Conservation (phyloP, 2,888 invertebrate species). For the Arge pagana region DNA sequence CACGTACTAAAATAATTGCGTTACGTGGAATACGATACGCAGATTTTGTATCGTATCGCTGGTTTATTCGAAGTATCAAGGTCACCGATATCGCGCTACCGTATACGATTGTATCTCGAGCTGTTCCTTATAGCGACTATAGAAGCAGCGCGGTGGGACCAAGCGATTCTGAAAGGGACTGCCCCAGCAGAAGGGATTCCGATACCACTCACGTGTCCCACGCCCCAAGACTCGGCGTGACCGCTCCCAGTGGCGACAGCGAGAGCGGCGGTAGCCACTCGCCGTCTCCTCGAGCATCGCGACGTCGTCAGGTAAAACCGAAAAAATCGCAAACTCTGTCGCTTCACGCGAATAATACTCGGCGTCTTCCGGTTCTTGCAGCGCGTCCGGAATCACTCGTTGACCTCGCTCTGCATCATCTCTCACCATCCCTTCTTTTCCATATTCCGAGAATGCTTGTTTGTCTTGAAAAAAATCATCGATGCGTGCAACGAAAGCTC, state of each 20-base stretch:
- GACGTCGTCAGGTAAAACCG: conserved; percentile 74
- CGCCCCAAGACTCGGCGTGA: conserved; percentile 67
- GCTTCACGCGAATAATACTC: conserved; percentile 5
- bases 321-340: not conserved
- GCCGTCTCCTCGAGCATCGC: conserved; percentile 81
- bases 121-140: conserved; percentile 76
- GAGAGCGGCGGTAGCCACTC: conserved; percentile 88
- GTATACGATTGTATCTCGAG: no score
- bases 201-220: conserved; percentile 59
- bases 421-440: conserved; percentile 99
- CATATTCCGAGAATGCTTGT: conserved; percentile 96
- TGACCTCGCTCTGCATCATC: conserved; percentile 95
- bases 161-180: conserved; percentile 88
- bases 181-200: conserved; percentile 71
- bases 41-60: no score
- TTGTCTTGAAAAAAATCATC: conserved; percentile 92
- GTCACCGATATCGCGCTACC: no score
- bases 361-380: conserved; percentile 57
- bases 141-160: conserved; percentile 88
- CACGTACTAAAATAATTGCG: no score
- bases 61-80: not conserved
- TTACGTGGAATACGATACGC: no score
- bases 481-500: conserved; percentile 97
- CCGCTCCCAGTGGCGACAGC: conserved; percentile 74
- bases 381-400: conserved; percentile 86